Conservation (phyloP, 2,888 invertebrate species). For the Euspilapteryx auroguttella region DNA sequence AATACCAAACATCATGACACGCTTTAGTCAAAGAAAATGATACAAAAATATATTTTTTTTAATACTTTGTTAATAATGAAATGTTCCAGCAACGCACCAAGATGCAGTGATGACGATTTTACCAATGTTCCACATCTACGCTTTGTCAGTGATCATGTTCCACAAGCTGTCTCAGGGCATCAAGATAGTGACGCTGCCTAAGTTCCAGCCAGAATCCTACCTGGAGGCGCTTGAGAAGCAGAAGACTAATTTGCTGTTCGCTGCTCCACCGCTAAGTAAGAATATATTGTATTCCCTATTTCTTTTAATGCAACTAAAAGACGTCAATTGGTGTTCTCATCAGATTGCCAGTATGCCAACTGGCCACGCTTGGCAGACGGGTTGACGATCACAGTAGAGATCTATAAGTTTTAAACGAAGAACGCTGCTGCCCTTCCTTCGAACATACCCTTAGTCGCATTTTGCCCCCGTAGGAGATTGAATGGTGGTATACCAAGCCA, state of each 20-base stretch:
- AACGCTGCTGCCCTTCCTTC: too few relatives aligned
- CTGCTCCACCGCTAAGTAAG: slow-evolving; percentile 77
- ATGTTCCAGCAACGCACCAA: slow-evolving; percentile 43
- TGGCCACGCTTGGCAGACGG: too few relatives aligned
- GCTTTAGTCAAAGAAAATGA: neutral
- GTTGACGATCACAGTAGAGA: too few relatives aligned
- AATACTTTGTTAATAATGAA: neutral
- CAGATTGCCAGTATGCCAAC: too few relatives aligned
- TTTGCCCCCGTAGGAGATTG: too few relatives aligned
- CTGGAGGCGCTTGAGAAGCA: slow-evolving; percentile 64
- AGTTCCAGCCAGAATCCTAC: slow-evolving; percentile 71
- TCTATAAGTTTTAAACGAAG: too few relatives aligned
- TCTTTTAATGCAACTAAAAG: too few relatives aligned
- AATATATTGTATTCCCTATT: too few relatives aligned
- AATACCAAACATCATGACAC: too few relatives aligned
- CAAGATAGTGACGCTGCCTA: slow-evolving; percentile 68
- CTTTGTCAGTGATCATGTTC: slow-evolving; percentile 59
- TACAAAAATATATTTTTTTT: neutral
- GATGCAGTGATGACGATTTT: slow-evolving; percentile 64
- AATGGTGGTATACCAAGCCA: neutral
- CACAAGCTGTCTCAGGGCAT: slow-evolving; percentile 61
- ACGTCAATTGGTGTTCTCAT: too few relatives aligned
- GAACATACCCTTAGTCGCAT: too few relatives aligned
- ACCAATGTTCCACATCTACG: slow-evolving; percentile 81
- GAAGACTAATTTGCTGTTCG: slow-evolving; percentile 60